Evolutionary conservation across 2,797 vertebrate genomes (phyloP).

Genomic region (Echiichthys vipera): DNA sequence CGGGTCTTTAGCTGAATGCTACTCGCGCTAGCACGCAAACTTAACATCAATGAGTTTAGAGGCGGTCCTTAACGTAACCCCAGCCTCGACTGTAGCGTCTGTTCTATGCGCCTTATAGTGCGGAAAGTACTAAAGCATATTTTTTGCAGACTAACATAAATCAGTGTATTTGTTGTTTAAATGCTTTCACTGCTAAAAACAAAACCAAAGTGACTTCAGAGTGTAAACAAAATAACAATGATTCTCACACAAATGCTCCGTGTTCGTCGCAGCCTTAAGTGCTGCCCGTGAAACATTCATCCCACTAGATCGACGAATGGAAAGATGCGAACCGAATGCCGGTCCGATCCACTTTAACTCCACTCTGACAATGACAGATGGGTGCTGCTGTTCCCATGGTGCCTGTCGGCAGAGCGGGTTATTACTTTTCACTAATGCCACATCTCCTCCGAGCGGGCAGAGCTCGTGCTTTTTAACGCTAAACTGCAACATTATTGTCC

Average conservation of each 20-base stretch:
- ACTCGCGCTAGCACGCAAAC: too few relatives aligned
- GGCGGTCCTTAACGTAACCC: too few relatives aligned
- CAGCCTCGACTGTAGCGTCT: too few relatives aligned
- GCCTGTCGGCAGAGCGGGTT: conserved; percentile 16
- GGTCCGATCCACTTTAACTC: conserved; percentile 26
- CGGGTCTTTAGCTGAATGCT: too few relatives aligned
- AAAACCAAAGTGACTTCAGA: not conserved
- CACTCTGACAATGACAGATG: conserved; percentile 41
- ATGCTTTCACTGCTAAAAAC: too few relatives aligned
- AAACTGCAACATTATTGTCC: not conserved
- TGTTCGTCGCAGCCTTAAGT: not conserved
- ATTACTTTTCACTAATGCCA: conserved; percentile 23
- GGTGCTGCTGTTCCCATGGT: conserved; percentile 25
- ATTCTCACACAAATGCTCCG: not conserved
- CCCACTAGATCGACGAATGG: conserved; percentile 8
- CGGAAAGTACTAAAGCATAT: too few relatives aligned
- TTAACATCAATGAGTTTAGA: too few relatives aligned
- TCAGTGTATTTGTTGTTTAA: not conserved
- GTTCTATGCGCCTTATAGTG: too few relatives aligned
- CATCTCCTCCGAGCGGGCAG: conserved; percentile 6
- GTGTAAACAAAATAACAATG: not conserved
- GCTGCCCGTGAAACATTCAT: conserved; percentile 7
- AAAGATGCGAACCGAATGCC: conserved; percentile 30
- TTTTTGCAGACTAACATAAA: not conserved
- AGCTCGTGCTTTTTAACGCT: not conserved